Percentiles rank a stretch among this genome's conserved stretches.
These are phyloP conservation scores for Pseudois nayaur DNA, from an alignment of 2,113 vertebrate species.

Conservation along the genomic window DNA sequence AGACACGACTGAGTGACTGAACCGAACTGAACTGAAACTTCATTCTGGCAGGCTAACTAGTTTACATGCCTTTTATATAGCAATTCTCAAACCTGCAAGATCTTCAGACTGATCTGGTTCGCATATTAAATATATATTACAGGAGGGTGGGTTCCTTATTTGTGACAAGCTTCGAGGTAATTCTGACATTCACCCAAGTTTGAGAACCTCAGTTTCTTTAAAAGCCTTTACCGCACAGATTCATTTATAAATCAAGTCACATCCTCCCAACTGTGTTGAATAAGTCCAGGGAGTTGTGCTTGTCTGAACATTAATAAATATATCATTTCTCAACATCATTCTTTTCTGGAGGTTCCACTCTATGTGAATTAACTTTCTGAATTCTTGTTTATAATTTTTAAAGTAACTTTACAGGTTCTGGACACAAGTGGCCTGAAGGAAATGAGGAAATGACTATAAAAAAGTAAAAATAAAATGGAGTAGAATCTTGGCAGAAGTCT, in stretches of 20 bases:
- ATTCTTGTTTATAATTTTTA: background rate
- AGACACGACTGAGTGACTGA: background rate
- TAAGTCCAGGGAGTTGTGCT: background rate
- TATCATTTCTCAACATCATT: background rate
- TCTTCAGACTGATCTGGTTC: background rate
- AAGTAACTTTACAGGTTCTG: background rate
- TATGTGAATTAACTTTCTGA: background rate
- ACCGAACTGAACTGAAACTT: background rate
- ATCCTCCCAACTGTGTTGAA: background rate
- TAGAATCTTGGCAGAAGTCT: background rate
- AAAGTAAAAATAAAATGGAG: background rate
- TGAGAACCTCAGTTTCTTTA: background rate
- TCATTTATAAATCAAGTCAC: slow-evolving; percentile 32
- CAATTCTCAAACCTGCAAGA: background rate
- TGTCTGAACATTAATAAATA: slow-evolving; percentile 27
- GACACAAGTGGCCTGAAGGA: background rate
- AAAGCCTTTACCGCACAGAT: background rate
- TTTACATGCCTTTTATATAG: background rate
- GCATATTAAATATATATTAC: slow-evolving; percentile 17
- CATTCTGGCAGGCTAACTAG: background rate
- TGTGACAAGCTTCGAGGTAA: background rate
- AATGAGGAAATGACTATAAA: slow-evolving; percentile 38
- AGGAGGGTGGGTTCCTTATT: background rate
- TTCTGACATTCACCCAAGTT: background rate
- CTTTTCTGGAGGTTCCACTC: background rate